Evolutionary conservation across 2,888 invertebrate species (phyloP).

Genomic region (Aporophyla lueneburgensis): DNA sequence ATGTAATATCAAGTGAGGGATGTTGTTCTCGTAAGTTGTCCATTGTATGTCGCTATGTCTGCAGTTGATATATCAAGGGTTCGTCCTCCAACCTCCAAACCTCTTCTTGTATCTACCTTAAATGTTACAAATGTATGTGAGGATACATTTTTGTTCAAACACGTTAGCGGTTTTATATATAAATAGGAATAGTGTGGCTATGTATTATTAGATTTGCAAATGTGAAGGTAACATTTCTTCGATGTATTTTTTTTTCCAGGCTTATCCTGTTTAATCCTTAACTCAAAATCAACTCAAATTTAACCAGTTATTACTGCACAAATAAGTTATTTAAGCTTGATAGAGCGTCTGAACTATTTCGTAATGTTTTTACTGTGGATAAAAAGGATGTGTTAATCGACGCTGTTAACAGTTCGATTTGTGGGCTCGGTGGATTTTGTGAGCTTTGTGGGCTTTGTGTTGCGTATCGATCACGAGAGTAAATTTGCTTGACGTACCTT

Average conservation of each 20-base stretch:
- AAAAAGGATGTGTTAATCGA: conserved; percentile 19
- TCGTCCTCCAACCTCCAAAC: conserved; percentile 19
- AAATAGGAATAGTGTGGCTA: not conserved
- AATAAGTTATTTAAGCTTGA: not conserved
- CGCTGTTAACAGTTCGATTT: not conserved
- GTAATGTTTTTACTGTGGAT: conserved; percentile 20
- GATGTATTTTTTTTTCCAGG: not conserved
- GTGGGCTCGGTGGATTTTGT: conserved; percentile 18
- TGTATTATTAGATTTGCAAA: not conserved
- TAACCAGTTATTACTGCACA: no score
- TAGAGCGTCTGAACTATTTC: conserved; percentile 3
- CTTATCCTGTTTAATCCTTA: not conserved
- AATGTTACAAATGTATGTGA: conserved; percentile 19
- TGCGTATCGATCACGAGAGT: not conserved
- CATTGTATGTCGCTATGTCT: conserved; percentile 49
- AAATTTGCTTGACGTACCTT: not conserved
- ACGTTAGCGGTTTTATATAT: not conserved
- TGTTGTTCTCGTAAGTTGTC: conserved; percentile 44
- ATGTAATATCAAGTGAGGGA: conserved; percentile 37
- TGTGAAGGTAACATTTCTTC: not conserved
- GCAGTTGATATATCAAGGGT: conserved; percentile 53
- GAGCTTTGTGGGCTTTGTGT: conserved; percentile 9
- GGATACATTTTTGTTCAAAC: conserved; percentile 27
- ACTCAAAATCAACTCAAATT: not conserved
- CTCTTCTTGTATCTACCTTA: not conserved